Evolutionary conservation across 2,888 invertebrate species (phyloP).

Genomic region (Mallateleia sp.): DNA sequence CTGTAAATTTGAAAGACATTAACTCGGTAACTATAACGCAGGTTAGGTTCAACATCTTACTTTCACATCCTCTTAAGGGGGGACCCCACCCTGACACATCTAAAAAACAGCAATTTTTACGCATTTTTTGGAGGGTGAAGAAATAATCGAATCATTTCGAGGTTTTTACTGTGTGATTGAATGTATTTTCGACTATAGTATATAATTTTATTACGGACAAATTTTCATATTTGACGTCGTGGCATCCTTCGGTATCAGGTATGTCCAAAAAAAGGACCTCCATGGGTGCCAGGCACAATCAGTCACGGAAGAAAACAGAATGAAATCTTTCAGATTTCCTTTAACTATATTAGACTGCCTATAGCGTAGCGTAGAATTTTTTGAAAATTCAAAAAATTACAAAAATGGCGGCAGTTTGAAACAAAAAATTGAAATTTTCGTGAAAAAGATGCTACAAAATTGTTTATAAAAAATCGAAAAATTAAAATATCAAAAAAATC

Average conservation of each 20-base stretch:
- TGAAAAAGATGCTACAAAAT: conserved; percentile 8
- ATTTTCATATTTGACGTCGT: background rate
- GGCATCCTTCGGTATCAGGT: background rate
- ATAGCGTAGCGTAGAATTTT: background rate
- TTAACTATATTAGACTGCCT: conserved; percentile 8
- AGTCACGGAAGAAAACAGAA: background rate
- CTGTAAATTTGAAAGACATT: no score
- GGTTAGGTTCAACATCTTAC: no score
- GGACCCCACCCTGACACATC: no score
- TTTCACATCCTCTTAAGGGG: no score
- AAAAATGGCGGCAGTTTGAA: conserved; percentile 11
- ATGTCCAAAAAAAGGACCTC: background rate
- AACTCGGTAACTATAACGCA: no score
- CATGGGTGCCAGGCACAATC: background rate
- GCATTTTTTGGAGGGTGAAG: no score
- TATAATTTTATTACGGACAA: background rate
- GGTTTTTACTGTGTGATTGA: background rate
- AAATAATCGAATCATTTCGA: background rate
- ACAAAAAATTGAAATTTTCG: background rate
- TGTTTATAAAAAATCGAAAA: conserved; percentile 15
- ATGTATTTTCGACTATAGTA: background rate
- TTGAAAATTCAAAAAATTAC: background rate
- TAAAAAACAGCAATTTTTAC: no score
- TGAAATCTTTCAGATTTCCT: conserved; percentile 13
- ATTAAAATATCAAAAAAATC: no score